Conservation (phyloP, 2,113 vertebrate genomes). For the Dendropsophus ebraccatus region DNA sequence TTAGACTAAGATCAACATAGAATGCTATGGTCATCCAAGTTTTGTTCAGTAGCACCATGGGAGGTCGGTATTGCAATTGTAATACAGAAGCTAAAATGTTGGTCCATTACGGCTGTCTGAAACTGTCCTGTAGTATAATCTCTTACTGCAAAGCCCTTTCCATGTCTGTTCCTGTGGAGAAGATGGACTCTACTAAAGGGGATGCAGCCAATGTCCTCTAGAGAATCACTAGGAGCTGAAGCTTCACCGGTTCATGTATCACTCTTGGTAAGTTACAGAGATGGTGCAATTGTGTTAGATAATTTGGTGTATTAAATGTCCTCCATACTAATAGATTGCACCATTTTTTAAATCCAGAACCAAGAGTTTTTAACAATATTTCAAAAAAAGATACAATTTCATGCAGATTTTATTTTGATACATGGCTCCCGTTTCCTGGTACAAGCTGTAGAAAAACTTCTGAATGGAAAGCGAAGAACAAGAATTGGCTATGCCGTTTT, state of each 20-base stretch:
- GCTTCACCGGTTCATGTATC: neutral
- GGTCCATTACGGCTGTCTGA: neutral
- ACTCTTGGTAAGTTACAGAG: neutral
- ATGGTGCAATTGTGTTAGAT: neutral
- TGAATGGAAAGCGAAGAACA: neutral
- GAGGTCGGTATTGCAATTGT: neutral
- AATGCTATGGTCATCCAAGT: neutral
- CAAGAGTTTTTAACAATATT: neutral
- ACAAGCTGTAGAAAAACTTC: neutral
- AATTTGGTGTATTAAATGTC: neutral
- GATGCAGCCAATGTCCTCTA: neutral
- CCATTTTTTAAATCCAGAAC: neutral
- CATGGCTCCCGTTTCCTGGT: neutral
- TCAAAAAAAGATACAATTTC: neutral
- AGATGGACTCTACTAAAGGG: neutral
- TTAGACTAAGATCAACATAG: neutral
- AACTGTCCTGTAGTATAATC: neutral
- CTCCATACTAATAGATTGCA: neutral
- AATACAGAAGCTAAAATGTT: neutral
- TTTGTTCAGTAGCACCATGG: neutral
- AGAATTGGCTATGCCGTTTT: neutral
- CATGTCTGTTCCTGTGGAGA: neutral
- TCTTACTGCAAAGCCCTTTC: neutral
- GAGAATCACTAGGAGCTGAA: neutral
- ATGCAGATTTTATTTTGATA: neutral